Conservation (phyloP, 2,113 vertebrate genomes). For the Siphamia tubifer region DNA sequence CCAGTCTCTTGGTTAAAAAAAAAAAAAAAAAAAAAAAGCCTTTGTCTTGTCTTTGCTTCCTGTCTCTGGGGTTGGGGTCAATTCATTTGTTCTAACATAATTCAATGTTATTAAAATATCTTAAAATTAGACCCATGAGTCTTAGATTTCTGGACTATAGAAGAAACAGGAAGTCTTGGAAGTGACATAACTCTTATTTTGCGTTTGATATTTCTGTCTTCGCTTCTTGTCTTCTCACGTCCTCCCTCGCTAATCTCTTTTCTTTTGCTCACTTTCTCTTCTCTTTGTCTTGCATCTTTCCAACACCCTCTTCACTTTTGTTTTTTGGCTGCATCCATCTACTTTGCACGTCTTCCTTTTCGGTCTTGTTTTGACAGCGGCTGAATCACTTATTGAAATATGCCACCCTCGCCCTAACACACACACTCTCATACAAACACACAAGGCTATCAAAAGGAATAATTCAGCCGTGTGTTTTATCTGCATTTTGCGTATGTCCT, state of each 20-base stretch:
- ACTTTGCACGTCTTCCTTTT: neutral
- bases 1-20: slow-evolving; percentile 36
- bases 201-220: neutral
- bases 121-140: neutral
- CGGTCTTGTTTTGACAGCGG: slow-evolving; percentile 49
- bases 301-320: slow-evolving; percentile 21
- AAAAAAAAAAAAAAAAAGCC: slow-evolving; percentile 29
- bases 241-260: slow-evolving; percentile 16
- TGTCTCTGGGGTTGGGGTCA: slow-evolving; percentile 1
- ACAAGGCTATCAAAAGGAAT: slow-evolving; percentile 55
- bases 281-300: slow-evolving; percentile 16
- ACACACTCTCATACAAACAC: slow-evolving; percentile 1
- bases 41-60: slow-evolving; percentile 15
- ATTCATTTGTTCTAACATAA: neutral
- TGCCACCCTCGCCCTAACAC: slow-evolving; percentile 3
- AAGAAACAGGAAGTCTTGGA: neutral
- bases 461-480: slow-evolving; percentile 34
- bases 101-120: neutral
- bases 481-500: slow-evolving; percentile 6
- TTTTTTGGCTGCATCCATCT: slow-evolving; percentile 16
- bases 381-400: slow-evolving; percentile 43
- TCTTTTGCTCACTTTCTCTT: neutral
- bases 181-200: neutral
- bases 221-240: neutral
- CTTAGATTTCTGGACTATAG: neutral